Conservation (phyloP, 1,140 invertebrate genomes). For the Holotrichia oblita region DNA sequence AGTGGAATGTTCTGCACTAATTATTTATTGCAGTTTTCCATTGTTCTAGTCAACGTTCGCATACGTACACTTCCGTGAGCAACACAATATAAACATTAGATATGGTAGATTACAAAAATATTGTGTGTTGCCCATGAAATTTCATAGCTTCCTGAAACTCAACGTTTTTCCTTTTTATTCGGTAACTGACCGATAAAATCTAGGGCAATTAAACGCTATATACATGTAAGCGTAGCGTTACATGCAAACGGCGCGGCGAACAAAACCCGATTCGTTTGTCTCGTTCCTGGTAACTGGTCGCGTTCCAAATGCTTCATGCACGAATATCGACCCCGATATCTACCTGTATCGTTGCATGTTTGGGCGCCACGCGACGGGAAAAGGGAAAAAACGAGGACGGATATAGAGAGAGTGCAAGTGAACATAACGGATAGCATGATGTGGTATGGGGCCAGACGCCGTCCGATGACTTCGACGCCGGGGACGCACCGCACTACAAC, state of each 20-base stretch:
- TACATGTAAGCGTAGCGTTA: neutral
- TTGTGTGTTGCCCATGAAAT: neutral
- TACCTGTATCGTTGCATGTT: neutral
- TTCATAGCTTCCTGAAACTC: neutral
- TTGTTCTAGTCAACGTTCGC: no score
- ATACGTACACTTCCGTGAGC: neutral
- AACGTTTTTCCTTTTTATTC: neutral
- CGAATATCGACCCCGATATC: slow-evolving; percentile 8
- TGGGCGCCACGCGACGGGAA: slow-evolving; percentile 10
- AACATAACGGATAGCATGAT: neutral
- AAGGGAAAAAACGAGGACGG: slow-evolving; percentile 20
- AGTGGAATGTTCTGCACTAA: no score
- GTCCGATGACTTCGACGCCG: slow-evolving; percentile 37
- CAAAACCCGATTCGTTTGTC: neutral
- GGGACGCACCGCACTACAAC: slow-evolving; percentile 19
- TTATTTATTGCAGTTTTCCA: no score
- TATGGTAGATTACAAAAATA: neutral
- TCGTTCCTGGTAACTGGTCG: neutral
- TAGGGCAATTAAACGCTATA: neutral
- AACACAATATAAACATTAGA: neutral
- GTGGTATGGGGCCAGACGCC: slow-evolving; percentile 43
- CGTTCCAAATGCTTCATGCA: slow-evolving; percentile 2
- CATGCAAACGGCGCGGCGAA: neutral
- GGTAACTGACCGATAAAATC: slow-evolving; percentile 7
- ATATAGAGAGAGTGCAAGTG: slow-evolving; percentile 27